Base-by-base conservation (phyloP, 2,888 invertebrate genomes). In the Sylvicola fuscatus region DNA sequence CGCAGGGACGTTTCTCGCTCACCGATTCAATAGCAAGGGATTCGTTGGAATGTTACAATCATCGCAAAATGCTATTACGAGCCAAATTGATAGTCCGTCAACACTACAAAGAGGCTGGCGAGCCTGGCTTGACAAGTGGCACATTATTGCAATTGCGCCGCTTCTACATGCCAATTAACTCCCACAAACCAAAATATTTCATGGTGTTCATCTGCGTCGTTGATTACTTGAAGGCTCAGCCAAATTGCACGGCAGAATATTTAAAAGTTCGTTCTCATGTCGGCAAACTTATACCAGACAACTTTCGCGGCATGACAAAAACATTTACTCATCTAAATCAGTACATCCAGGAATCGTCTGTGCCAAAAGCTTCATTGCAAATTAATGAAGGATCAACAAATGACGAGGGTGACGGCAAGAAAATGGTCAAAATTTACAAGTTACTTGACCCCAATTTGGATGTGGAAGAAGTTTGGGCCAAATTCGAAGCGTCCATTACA, bases 41-140 rank as follows among this genome's bases (percentile, higher is more conserved):
- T 8, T 21, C 21, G 5, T 21, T 21, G 8, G 21, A 21, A 21
- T 6, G 4, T 8, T 21, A 21, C 21, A 21, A 8, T 8, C 21
- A 21, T 8, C 21, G 76, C 34, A 76, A 75, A 49, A 58, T 61
- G 39, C 52, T 82, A n/a, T 41, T 66, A 2, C 54, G 61, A 5
- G 54, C 66, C 34, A 63, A 68, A 27, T 51, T 81, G 6, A 61
- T 80, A 27, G 62, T 60, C 1, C 69, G 71, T 44, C 80, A 81
- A 55, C 46, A 54, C 15, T 68, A 66, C 47, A 61, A 61, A 43
- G 61, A 68, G 40, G 64, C 64, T 45, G 56, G 56, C 13, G 46
- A 48, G 1, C 52, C 53, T 2, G 54, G 59, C 29, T 54, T 61
- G 28, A 53, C 57, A 33, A 54, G 53, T 27, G 62, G 64, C 0